A percentile compares a stretch with the other conserved stretches of the same genome.
These are phyloP conservation scores for Malurus leucopterus DNA, from an alignment of 2,797 vertebrate species.

Conservation along the genomic window DNA sequence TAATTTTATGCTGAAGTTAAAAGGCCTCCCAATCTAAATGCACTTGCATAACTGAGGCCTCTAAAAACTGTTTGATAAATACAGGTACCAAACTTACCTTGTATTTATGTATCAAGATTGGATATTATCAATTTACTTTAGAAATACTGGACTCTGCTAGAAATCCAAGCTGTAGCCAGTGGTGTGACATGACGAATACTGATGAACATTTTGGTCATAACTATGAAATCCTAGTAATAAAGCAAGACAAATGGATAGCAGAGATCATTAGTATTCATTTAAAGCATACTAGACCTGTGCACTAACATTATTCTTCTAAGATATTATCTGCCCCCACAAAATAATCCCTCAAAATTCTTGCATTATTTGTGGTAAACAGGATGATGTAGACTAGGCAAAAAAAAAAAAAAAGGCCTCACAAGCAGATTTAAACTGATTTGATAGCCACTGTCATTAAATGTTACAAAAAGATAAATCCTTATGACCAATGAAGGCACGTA, in stretches of 20 bases:
- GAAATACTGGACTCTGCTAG: not conserved
- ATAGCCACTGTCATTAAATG: not conserved
- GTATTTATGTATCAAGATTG: not conserved
- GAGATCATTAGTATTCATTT: not conserved
- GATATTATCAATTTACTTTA: not conserved
- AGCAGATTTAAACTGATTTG: not conserved
- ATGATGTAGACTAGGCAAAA: not conserved
- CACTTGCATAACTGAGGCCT: not conserved
- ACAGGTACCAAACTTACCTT: not conserved
- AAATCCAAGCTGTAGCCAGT: not conserved
- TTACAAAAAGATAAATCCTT: not conserved
- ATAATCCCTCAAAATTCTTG: not conserved
- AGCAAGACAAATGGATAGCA: not conserved
- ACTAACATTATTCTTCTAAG: not conserved
- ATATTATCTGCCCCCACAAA: rapidly evolving
- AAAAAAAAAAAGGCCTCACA: not conserved
- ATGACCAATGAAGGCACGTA: not conserved
- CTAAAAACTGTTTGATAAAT: not conserved
- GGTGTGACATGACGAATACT: not conserved
- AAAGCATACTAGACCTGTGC: not conserved
- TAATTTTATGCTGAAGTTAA: not conserved
- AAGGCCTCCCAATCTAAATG: not conserved
- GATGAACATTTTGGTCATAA: not conserved
- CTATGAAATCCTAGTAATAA: not conserved
- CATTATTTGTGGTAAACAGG: not conserved